Percentiles rank a stretch among this genome's conserved stretches.
Conservation (phyloP, 2,797 vertebrate species). For the Dryobates pubescens region DNA sequence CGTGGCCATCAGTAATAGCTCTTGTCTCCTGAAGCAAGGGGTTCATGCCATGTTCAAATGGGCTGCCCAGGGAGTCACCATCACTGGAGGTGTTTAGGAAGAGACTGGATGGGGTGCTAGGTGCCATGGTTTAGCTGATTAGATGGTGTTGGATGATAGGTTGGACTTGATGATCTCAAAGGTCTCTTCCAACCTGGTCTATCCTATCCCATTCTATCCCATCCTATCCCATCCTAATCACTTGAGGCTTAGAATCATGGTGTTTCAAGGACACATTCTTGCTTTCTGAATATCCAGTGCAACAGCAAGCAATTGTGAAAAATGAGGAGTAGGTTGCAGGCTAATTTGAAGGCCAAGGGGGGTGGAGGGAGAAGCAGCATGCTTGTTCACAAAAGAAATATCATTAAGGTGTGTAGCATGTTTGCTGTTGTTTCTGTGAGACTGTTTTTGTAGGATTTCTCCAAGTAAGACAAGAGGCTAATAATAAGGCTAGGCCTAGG, state of each 20-base stretch:
- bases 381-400: not conserved
- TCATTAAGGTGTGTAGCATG: not conserved
- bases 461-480: not conserved
- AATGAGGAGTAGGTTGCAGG: not conserved
- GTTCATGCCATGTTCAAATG: not conserved
- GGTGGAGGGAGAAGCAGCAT: not conserved
- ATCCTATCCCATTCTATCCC: too few species aligned
- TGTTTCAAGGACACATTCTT: not conserved
- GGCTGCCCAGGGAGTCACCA: not conserved
- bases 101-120: too few species aligned
- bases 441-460: not conserved
- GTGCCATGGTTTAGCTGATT: too few species aligned
- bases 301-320: not conserved
- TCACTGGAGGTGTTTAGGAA: too few species aligned
- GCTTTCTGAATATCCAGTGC: not conserved
- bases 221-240: not conserved
- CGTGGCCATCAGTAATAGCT: slow-evolving; percentile 38
- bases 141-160: too few species aligned
- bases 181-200: too few species aligned
- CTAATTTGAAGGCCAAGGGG: not conserved
- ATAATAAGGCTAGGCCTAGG: not conserved
- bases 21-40: slow-evolving; percentile 16
- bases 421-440: not conserved
- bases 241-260: not conserved
- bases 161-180: too few species aligned